Percentiles rank a stretch among this genome's conserved stretches.
Evolutionary conservation across 2,113 vertebrate species (phyloP).

Genomic region (Corythornis madagascariensis): DNA sequence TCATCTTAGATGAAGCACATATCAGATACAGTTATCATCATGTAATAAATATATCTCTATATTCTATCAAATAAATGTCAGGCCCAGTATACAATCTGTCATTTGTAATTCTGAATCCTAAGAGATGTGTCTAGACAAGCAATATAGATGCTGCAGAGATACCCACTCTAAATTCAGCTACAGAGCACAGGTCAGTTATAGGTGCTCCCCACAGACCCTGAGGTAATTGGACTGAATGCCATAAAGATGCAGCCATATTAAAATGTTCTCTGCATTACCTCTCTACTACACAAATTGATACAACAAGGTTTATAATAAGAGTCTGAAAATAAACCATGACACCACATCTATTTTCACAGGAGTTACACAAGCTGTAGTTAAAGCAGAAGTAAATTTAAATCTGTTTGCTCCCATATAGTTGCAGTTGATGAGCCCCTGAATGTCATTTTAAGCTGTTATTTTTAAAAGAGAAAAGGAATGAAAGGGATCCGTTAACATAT

Average conservation of each 20-base stretch:
- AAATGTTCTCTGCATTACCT: background rate
- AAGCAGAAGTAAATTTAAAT: background rate
- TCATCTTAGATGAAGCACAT: background rate
- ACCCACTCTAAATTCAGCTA: background rate
- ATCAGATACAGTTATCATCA: slow-evolving; percentile 27
- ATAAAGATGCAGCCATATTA: background rate
- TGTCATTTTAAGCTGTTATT: background rate
- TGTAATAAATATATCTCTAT: slow-evolving; percentile 18
- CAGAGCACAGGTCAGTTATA: background rate
- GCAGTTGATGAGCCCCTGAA: background rate
- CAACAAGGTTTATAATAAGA: background rate
- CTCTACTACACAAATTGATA: background rate
- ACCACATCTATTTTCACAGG: background rate
- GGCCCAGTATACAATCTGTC: slow-evolving; percentile 1
- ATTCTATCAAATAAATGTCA: slow-evolving; percentile 40
- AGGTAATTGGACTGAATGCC: background rate
- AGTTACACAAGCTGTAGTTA: background rate
- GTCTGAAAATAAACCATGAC: background rate
- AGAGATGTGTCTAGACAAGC: slow-evolving; percentile 39
- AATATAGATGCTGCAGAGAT: slow-evolving; percentile 37
- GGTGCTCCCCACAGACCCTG: slow-evolving; percentile 1
- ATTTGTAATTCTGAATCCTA: slow-evolving; percentile 39
- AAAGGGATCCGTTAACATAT: background rate
- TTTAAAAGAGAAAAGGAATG: background rate
- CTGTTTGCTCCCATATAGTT: background rate